Evolutionary conservation across 2,888 invertebrate genomes (phyloP), one percentile per base, ranked within the genome.

Genomic region (Alloplasta piceator): DNA sequence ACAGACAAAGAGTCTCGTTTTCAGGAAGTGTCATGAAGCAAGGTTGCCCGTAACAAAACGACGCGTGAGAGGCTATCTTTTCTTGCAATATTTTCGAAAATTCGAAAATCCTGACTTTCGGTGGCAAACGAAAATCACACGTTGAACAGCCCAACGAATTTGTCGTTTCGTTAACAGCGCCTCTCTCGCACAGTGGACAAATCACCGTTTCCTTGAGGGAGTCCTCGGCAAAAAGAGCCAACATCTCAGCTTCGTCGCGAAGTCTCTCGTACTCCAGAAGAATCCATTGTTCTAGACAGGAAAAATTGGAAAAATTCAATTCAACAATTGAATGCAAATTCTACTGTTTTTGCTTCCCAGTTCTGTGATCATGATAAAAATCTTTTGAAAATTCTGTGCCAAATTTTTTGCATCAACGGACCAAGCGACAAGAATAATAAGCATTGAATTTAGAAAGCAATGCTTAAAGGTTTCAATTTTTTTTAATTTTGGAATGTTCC

Each of bases 111-210:
- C 81, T 85, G 0, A 72, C 75, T 67, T 75, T 82, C 0, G 85
- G 77, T 10, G 87, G 87, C 10, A 92, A 85, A 64, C 61, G 78
- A 10, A 92, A 81, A 43, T 86, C 83, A 67, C 92, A 93, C 6
- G 60, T 56, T 7, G 74, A 68, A 72, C 93, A 93, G 36, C 64
- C 61, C 55, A 92, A 85, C 12, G 71, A 82, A 16, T 85, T 52
- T 52, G 5, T 3, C 16, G 79, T 67, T 46, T 89, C 84, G 4
- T 16, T 67, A 9, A 92, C 81, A 48, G 83, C 66, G 43, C 82
- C 82, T 82, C 85, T 91, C 80, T 91, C 89, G 72, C 93, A 93
- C 6, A 92, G 83, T 1, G 93, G 93, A 83, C 93, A 93, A 48
- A 92, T 85, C 0, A 93, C 89, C 58, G 87, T 80, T 16, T 86